Percentiles rank a stretch among this genome's conserved stretches.
phyloP scores from a whole-genome alignment of 2,113 vertebrate species.

The Promerops cafer region DNA sequence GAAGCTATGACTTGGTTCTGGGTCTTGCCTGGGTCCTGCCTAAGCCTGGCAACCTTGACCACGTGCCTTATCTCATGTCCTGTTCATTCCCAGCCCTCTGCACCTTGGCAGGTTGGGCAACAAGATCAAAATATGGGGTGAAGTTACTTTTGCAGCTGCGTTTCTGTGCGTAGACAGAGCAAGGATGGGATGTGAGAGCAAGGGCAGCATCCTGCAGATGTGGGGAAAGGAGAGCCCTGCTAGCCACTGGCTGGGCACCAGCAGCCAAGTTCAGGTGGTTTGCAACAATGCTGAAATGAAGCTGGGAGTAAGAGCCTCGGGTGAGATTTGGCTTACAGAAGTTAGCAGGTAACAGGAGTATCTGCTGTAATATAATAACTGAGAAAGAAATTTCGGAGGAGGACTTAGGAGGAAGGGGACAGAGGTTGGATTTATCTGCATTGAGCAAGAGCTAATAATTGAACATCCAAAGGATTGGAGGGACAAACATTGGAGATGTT shows the following conservation, averaged over 20 bases:
- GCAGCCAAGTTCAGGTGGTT: neutral
- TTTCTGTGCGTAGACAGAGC: neutral
- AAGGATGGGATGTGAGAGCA: neutral
- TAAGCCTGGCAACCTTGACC: neutral
- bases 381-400: neutral
- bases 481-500: neutral
- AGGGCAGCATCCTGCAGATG: neutral
- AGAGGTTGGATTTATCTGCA: neutral
- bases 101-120: neutral
- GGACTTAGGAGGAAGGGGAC: neutral
- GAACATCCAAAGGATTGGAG: neutral
- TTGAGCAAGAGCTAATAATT: neutral
- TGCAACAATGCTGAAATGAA: neutral
- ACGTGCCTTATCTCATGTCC: fast-evolving
- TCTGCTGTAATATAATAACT: neutral
- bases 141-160: neutral
- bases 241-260: neutral
- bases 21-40: neutral
- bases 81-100: neutral
- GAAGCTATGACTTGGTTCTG: neutral
- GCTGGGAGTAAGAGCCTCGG: fast-evolving
- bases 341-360: neutral
- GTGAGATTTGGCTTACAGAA: neutral
- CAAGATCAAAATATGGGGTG: neutral
- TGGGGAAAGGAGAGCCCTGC: neutral